Conservation (phyloP, 2,113 vertebrate species). For the Cyanistes caeruleus region DNA sequence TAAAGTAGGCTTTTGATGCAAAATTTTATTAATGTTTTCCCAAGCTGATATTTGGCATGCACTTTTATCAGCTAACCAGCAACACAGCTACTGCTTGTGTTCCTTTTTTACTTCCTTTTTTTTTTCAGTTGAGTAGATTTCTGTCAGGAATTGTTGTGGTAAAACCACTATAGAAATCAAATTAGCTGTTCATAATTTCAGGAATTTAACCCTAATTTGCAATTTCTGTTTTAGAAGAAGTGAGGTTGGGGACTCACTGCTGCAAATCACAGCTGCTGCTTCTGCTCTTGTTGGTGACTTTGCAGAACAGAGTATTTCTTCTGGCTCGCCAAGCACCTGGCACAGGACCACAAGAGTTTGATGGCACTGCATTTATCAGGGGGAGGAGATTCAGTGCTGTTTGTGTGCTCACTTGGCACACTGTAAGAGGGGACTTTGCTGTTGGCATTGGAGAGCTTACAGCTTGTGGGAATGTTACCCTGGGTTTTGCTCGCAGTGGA, state of each 20-base stretch:
- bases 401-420: constrained; percentile 17
- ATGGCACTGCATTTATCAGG: neutral
- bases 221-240: constrained; percentile 35
- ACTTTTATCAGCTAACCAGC: neutral
- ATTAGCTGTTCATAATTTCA: constrained; percentile 45
- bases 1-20: neutral
- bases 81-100: neutral
- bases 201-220: constrained; percentile 42
- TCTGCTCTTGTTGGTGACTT: neutral
- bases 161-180: constrained; percentile 3
- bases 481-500: neutral
- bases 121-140: neutral
- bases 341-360: neutral
- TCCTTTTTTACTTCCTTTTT: fast-evolving
- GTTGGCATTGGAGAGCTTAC: neutral
- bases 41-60: neutral
- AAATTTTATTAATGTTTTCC: neutral
- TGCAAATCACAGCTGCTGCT: constrained; percentile 58
- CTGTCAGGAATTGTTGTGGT: neutral
- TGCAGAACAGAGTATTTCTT: neutral
- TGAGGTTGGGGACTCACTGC: neutral
- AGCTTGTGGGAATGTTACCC: neutral
- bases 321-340: constrained; percentile 10
- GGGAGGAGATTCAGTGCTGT: neutral
- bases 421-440: neutral